Conservation (phyloP, 2,113 vertebrate species). For the Ceyx melanurus region DNA sequence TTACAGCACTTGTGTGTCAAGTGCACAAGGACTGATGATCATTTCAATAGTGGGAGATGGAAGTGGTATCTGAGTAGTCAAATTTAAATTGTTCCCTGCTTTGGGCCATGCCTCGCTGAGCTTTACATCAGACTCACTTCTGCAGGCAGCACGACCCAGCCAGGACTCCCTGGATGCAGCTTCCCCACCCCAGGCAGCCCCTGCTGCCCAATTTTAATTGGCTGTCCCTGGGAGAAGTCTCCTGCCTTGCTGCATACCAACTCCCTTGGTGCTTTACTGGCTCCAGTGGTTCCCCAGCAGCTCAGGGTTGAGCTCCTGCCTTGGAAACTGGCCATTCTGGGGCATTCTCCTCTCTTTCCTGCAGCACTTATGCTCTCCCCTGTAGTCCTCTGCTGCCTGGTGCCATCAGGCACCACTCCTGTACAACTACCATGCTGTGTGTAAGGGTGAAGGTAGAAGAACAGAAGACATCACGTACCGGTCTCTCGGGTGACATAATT, state of each 20-base stretch:
- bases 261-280: background rate
- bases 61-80: constrained; percentile 23
- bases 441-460: background rate
- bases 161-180: background rate
- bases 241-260: background rate
- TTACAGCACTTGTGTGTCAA: constrained; percentile 57
- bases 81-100: constrained; percentile 37
- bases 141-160: background rate
- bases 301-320: background rate
- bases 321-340: fast-evolving
- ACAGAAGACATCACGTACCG: constrained; percentile 35
- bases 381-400: background rate
- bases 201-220: background rate
- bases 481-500: constrained; percentile 58
- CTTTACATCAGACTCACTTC: background rate
- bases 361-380: background rate
- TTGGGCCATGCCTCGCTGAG: background rate
- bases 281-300: fast-evolving
- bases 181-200: background rate
- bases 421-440: fast-evolving
- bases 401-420: background rate
- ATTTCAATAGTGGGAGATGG: constrained; percentile 53
- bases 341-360: background rate
- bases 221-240: background rate
- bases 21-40: constrained; percentile 53